phyloP scores from a whole-genome alignment of 2,113 vertebrate species.

The Chascanopsetta lugubris region DNA sequence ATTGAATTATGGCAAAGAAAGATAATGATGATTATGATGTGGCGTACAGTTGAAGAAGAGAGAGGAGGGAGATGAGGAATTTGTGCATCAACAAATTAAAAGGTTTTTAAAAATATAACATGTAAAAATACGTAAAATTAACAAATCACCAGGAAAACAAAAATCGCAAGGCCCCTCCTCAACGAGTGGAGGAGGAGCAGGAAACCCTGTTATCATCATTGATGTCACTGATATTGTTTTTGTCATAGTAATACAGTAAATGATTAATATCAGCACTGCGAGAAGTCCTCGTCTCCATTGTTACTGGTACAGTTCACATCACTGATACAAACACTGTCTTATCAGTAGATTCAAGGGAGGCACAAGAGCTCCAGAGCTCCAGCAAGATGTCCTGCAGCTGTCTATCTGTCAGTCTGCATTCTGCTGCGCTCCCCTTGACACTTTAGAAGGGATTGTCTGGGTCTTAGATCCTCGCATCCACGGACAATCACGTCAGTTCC shows the following conservation, averaged over 20 bases:
- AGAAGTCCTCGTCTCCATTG: constrained; percentile 53
- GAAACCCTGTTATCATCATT: constrained; percentile 84
- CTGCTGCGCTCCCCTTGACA: constrained; percentile 24
- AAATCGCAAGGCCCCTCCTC: constrained; percentile 40
- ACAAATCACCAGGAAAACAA: constrained; percentile 55
- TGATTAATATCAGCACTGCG: constrained; percentile 76
- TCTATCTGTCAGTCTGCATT: constrained; percentile 32
- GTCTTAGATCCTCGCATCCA: constrained; percentile 48
- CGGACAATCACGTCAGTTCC: constrained; percentile 56
- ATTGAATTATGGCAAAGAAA: constrained; percentile 71
- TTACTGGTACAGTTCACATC: constrained; percentile 66
- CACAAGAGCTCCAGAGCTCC: constrained; percentile 67
- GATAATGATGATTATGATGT: constrained; percentile 38
- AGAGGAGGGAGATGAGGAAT: constrained; percentile 42
- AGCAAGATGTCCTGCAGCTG: constrained; percentile 38
- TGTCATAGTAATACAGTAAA: constrained; percentile 76
- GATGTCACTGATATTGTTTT: constrained; percentile 75
- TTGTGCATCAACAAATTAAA: constrained; percentile 72
- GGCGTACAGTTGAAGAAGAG: constrained; percentile 59
- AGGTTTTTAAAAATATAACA: constrained; percentile 59
- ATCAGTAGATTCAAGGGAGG: constrained; percentile 55
- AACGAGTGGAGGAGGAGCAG: constrained; percentile 51
- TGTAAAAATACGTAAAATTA: constrained; percentile 67
- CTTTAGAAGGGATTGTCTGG: constrained; percentile 63
- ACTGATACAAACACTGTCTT: constrained; percentile 64